These are phyloP conservation scores for Isotomurus palustris DNA, from an alignment of 2,888 invertebrate genomes.

Conservation along the genomic window DNA sequence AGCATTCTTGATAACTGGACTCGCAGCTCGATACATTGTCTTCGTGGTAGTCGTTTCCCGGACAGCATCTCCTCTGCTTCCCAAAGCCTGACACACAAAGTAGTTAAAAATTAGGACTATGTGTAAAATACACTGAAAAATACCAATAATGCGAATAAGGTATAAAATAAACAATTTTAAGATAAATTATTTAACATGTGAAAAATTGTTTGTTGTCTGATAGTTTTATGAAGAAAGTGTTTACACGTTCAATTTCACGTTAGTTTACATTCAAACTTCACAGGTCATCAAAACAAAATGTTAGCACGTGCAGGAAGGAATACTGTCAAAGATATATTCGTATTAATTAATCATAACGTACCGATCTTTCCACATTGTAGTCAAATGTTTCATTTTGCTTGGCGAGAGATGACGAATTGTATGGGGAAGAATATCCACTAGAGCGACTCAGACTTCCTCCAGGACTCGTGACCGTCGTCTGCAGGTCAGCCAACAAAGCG, in stretches of 20 bases:
- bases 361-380: conserved; percentile 46
- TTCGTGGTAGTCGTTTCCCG: conserved; percentile 52
- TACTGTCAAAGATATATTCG: background rate
- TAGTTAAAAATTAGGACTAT: too few species aligned
- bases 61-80: conserved; percentile 55
- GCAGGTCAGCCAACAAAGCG: conserved; percentile 90
- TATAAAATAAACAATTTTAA: too few species aligned
- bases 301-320: too few species aligned
- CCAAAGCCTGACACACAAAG: conserved; percentile 69
- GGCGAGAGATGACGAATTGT: conserved; percentile 37
- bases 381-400: conserved; percentile 46
- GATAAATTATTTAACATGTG: too few species aligned
- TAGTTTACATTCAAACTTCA: too few species aligned
- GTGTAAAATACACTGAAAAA: too few species aligned
- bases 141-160: too few species aligned
- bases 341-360: conserved; percentile 21
- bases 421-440: conserved; percentile 40
- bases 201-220: too few species aligned
- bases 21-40: conserved; percentile 47
- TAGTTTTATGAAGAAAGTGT: too few species aligned
- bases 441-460: conserved; percentile 49
- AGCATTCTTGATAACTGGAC: conserved; percentile 44
- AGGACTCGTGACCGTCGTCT: conserved; percentile 76
- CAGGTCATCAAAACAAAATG: too few species aligned
- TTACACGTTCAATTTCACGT: too few species aligned